Conservation (phyloP, 2,888 invertebrate species). For the Amitus sp. region DNA sequence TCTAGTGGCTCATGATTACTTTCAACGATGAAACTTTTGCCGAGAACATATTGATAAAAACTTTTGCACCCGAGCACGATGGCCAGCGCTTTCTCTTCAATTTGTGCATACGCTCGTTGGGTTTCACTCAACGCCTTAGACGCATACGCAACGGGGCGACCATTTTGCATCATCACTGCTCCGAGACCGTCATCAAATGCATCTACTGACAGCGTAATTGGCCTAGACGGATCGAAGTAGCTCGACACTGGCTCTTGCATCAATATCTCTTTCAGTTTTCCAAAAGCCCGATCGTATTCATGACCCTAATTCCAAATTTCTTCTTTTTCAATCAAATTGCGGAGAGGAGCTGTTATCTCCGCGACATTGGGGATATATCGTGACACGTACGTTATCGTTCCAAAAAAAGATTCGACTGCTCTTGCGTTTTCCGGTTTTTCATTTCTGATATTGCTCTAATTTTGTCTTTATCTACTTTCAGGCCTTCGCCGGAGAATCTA, state of each 20-base stretch:
- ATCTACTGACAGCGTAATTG: conserved; percentile 31
- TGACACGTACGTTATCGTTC: conserved; percentile 45
- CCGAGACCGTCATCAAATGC: conserved; percentile 29
- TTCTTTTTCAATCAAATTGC: conserved; percentile 44
- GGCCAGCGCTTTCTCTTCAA: conserved; percentile 47
- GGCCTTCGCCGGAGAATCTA: conserved; percentile 35
- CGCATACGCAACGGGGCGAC: conserved; percentile 44
- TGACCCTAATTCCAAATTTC: conserved; percentile 44
- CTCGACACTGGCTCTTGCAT: conserved; percentile 21
- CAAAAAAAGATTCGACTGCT: conserved; percentile 45
- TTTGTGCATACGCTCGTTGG: conserved; percentile 46
- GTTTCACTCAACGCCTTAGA: conserved; percentile 44
- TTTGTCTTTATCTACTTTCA: conserved; percentile 37
- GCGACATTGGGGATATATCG: conserved; percentile 48
- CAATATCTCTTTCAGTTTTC: conserved; percentile 37
- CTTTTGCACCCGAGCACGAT: conserved; percentile 39
- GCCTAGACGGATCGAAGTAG: conserved; percentile 24
- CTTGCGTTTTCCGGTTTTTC: conserved; percentile 38
- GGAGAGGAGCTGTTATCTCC: conserved; percentile 30
- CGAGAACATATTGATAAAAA: conserved; percentile 46
- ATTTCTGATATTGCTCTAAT: conserved; percentile 42
- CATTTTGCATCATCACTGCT: conserved; percentile 43
- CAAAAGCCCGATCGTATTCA: conserved; percentile 43
- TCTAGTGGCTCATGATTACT: conserved; percentile 50
- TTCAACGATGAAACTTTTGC: conserved; percentile 41